Base-by-base conservation (phyloP, 2,888 invertebrate genomes). In the Ferdinandea cuprea region DNA sequence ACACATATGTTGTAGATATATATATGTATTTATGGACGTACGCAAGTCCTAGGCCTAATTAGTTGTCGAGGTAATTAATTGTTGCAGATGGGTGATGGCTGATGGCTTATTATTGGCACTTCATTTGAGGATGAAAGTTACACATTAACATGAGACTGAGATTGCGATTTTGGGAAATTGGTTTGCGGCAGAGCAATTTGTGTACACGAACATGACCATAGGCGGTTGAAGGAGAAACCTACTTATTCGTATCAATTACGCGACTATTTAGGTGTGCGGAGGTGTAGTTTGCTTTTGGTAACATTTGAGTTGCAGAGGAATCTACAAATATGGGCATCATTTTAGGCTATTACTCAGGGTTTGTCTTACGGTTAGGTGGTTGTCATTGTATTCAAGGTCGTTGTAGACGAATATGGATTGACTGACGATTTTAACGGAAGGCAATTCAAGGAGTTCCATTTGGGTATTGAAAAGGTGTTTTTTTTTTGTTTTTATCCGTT, bases 11-110 rank as follows among this genome's bases (percentile, higher is more conserved):
- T n/a, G n/a, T n/a, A 6, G 66, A 66, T 58, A 50, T 52, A 50
- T 13, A 11, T 59, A 78, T 78, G 2, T 5, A 73, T 6, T 9
- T 15, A 11, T 17, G 9, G 11, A 44, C 11, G 19, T 9, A 17
- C 0, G 3, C 59, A 65, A 71, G 77, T 56, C 58, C 63, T 76
- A 76, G 69, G 69, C 80, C 59, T 81, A 81, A 77, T 81, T 77
- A 81, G 81, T 42, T 58, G 71, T 72, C 35, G 42, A 37, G 66
- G 71, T 59, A 77, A 77, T 71, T 77, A 81, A 77, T 66, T 66
- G 54, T 40, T 40, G 28, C 59, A 78, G 65, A 61, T 69, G n/a
- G 42, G 2, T 8, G 15, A 37, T 52, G 40, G 37, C 17, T 50
- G 76, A 71, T 71, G 66, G n/a, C n/a, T 50, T 30, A 66, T 77